These are phyloP conservation scores for Coelopa frigida DNA, from an alignment of 1,140 invertebrate species.

Conservation along the genomic window DNA sequence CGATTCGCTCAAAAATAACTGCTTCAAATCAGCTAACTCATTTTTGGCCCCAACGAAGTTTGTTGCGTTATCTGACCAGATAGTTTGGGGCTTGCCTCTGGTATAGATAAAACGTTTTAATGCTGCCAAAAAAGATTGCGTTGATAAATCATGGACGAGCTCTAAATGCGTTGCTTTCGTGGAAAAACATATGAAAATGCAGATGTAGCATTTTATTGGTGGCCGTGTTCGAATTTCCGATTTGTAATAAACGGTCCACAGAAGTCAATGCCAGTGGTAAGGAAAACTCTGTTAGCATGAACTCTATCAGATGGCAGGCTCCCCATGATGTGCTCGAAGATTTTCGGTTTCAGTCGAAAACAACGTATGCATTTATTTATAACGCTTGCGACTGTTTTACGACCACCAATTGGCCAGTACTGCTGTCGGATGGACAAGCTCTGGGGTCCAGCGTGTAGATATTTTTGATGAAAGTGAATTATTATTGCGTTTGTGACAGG, in stretches of 20 bases:
- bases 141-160: conserved; percentile 17
- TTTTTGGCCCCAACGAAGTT: conserved; percentile 30
- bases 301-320: neutral
- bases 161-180: conserved; percentile 31
- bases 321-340: neutral
- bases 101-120: conserved; percentile 19
- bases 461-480: conserved; percentile 17
- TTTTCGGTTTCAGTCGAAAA: neutral
- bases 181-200: conserved; percentile 18
- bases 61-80: conserved; percentile 35
- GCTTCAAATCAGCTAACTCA: conserved; percentile 12
- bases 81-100: conserved; percentile 14
- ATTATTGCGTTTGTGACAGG: conserved; percentile 25
- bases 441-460: conserved; percentile 34
- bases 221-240: neutral
- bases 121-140: conserved; percentile 17
- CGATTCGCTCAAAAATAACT: conserved; percentile 1
- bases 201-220: conserved; percentile 14
- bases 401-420: conserved; percentile 29
- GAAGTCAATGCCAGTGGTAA: neutral
- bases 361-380: neutral
- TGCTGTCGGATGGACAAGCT: conserved; percentile 19
- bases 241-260: conserved; percentile 11
- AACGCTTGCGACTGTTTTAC: neutral
- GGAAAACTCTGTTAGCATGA: neutral